phyloP scores from a whole-genome alignment of 2,888 invertebrate species.

The Vanessa cardui region DNA sequence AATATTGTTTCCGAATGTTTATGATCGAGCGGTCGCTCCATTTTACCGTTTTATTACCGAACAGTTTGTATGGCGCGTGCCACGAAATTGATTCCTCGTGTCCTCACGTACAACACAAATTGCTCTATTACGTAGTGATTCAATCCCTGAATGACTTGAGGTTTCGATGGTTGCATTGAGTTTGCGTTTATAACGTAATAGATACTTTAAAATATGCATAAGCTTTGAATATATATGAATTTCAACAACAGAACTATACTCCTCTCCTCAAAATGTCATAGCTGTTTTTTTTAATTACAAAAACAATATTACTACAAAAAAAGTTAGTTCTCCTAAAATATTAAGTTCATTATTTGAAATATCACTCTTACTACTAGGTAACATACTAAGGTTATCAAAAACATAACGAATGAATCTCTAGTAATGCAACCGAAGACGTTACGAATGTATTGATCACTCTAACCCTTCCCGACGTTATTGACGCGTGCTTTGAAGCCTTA shows the following conservation, averaged over 20 bases:
- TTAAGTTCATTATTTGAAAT: neutral
- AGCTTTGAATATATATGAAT: neutral
- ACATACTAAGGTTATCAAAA: neutral
- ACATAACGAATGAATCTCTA: constrained; percentile 22
- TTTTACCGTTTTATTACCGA: constrained; percentile 35
- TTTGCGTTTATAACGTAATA: constrained; percentile 16
- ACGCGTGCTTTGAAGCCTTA: constrained; percentile 30
- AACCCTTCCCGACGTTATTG: constrained; percentile 28
- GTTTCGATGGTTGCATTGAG: constrained; percentile 41
- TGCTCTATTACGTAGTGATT: constrained; percentile 54
- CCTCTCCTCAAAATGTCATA: no score
- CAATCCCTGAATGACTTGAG: constrained; percentile 49
- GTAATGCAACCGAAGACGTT: constrained; percentile 18
- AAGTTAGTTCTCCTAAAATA: neutral
- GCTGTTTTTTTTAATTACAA: neutral
- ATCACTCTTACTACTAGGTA: neutral
- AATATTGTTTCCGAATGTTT: constrained; percentile 34
- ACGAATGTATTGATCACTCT: constrained; percentile 13
- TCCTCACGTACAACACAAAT: constrained; percentile 67
- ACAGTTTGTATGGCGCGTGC: constrained; percentile 61
- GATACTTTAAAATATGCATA: neutral
- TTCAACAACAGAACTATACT: no score
- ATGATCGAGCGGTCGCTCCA: constrained; percentile 26
- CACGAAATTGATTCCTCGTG: constrained; percentile 65
- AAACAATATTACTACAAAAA: neutral